Evolutionary conservation across 2,888 invertebrate genomes (phyloP), one percentile per base, ranked within the genome.

Genomic region (Pheosia gnoma): DNA sequence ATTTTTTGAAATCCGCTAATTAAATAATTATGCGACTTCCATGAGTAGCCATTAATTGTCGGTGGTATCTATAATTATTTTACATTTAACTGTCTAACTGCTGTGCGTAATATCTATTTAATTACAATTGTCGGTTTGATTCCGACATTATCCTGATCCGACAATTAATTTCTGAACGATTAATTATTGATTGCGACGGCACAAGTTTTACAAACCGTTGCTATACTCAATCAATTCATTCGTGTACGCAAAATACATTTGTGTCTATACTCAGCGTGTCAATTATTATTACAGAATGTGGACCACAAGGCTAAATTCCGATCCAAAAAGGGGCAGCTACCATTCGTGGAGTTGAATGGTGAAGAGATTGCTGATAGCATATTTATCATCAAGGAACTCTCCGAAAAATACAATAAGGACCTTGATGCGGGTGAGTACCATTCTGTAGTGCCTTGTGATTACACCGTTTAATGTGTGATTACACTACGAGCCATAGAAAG

Each of bases 341-440:
- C 99, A 47, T 99, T 99, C 93, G 95, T 99, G 75, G 98, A 99
- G 89, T 88, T 99, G 67, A 99, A 99, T 86, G 99, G 98, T 54
- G 97, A 98, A 84, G 98, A 99, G 93, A 96, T 98, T 73, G 97
- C 98, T 57, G 99, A 99, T 91, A 98, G 98, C 84, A 95, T 97
- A 71, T 96, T 98, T 80, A 98, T 98, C 82, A 96, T 99, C 81
- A 97, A 97, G 83, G 97, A 98, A 82, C 94, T 99, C 65, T 95
- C 97, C 54, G 95, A 96, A 83, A 96, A 96, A 84, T 97, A 96
- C 86, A 96, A 95, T 78, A 97, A 97, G 87, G 97, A 98, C 83
- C 93, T 98, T 77, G 98, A 98, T 88, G 96, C 96, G 5, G 87
- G 94, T 94, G 76, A 81, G 87, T 59, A 49, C 39, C 52, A 38